Evolutionary conservation across 2,797 vertebrate species (phyloP).

Genomic region (Thripadectes ignobilis): DNA sequence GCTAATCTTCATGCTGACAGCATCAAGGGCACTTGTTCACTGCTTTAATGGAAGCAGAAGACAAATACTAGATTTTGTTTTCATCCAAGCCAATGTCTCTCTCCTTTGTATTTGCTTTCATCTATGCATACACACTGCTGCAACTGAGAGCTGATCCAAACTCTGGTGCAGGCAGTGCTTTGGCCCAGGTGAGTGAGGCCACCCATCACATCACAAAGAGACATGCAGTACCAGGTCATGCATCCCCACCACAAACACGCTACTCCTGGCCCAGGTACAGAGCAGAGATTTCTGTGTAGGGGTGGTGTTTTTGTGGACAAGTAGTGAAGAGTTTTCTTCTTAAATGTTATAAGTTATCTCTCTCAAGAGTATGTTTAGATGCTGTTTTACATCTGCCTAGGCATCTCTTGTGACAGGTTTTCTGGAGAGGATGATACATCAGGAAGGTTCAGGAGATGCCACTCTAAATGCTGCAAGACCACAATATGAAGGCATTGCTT

Average conservation of each 20-base stretch:
- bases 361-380: neutral
- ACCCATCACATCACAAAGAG: neutral
- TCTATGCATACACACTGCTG: neutral
- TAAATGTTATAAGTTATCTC: neutral
- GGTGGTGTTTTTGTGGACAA: neutral
- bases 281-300: neutral
- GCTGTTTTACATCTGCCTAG: neutral
- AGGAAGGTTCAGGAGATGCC: neutral
- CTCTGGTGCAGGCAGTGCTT: neutral
- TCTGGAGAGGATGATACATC: neutral
- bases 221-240: fast-evolving
- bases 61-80: neutral
- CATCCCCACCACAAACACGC: neutral
- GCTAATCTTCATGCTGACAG: neutral
- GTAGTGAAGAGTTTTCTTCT: neutral
- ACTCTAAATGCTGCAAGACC: neutral
- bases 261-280: neutral
- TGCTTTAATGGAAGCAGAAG: neutral
- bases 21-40: neutral
- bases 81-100: neutral
- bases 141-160: neutral
- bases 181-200: neutral
- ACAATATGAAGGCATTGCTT: neutral
- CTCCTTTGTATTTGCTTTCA: neutral
- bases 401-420: neutral